phyloP scores from a whole-genome alignment of 2,797 vertebrate genomes.

The Hippocampus kuda region DNA sequence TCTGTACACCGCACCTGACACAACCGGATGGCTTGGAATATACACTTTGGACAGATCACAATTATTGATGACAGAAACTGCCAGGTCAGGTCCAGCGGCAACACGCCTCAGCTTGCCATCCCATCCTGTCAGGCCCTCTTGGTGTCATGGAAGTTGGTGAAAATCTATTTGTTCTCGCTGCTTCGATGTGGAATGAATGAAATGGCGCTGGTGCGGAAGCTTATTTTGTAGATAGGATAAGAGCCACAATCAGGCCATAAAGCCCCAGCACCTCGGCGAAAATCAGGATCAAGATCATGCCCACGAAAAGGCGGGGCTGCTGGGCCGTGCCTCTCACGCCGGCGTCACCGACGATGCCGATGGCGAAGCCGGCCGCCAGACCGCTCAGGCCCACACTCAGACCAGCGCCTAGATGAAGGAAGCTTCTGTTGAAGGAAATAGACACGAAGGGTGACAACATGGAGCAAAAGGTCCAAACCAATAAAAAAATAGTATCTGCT shows the following conservation, averaged over 20 bases:
- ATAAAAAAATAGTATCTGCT: not conserved
- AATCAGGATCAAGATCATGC: conserved; percentile 98
- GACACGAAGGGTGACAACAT: not conserved
- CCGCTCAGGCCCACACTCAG: conserved; percentile 95
- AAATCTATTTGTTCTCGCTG: conserved; percentile 64
- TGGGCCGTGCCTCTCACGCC: conserved; percentile 95
- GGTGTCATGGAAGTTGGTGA: conserved; percentile 59
- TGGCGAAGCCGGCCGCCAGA: conserved; percentile 95
- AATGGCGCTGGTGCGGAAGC: conserved; percentile 43
- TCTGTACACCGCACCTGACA: conserved; percentile 58
- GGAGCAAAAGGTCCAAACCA: too few relatives aligned
- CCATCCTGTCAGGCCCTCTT: conserved; percentile 56
- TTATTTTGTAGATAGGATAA: conserved; percentile 97
- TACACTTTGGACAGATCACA: conserved; percentile 48
- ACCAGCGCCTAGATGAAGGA: conserved; percentile 92
- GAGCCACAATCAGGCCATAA: conserved; percentile 95
- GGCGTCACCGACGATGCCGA: conserved; percentile 94
- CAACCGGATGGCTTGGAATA: conserved; percentile 55
- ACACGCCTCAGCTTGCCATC: conserved; percentile 50
- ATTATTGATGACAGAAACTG: conserved; percentile 42
- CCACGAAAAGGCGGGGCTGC: conserved; percentile 96
- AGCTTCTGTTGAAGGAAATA: conserved; percentile 73
- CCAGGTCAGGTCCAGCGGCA: conserved; percentile 27
- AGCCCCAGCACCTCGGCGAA: conserved; percentile 98
- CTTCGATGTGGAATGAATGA: conserved; percentile 63